Evolutionary conservation across 2,888 invertebrate genomes (phyloP), one percentile per base, ranked within the genome.

Genomic region (Leptopilina drosophilae): DNA sequence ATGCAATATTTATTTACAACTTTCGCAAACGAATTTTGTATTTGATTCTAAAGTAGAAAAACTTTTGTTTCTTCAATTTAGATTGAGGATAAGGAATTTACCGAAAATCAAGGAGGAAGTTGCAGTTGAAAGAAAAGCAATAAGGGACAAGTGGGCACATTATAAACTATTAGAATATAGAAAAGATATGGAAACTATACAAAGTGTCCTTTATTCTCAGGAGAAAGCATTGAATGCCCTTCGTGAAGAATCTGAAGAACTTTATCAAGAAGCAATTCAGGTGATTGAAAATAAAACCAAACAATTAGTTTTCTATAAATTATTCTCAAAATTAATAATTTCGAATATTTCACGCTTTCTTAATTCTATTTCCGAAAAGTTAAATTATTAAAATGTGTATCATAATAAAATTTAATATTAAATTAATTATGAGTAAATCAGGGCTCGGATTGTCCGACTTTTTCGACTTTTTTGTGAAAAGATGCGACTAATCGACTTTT

Each of bases 201-300:
- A 96, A 86, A 93, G 94, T 64, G 93, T 97, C 4, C 89, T 95
- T 85, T 92, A 92, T 66, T 94, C 96, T 0, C 98, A 98, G 91
- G 93, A 94, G 83, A 95, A 94, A 87, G 98, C 99, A 0, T 92
- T 99, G 3, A 94, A 95, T 78, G 96, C 96, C 90, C 93, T 99
- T 8, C 94, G 95, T 86, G 93, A 94, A 40, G 97, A 96, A 87
- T 98, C 98, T 0, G 96, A 97, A 88, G 96, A 97, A 62, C 93
- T 99, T 0, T 99, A 98, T 91, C 94, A 95, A 89, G 96, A 95
- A 89, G 98, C 98, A 15, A 94, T 98, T 83, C 94, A 95, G 94
- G 96, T 96, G 92, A 86, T 79, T 20, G 6, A 42, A 62, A 46
- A 53, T 8, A 9, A 40, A 49, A 77, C 42, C 42, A 42, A 42